phyloP scores from a whole-genome alignment of 2,888 invertebrate genomes.

The Ormyrus pomaceus region DNA sequence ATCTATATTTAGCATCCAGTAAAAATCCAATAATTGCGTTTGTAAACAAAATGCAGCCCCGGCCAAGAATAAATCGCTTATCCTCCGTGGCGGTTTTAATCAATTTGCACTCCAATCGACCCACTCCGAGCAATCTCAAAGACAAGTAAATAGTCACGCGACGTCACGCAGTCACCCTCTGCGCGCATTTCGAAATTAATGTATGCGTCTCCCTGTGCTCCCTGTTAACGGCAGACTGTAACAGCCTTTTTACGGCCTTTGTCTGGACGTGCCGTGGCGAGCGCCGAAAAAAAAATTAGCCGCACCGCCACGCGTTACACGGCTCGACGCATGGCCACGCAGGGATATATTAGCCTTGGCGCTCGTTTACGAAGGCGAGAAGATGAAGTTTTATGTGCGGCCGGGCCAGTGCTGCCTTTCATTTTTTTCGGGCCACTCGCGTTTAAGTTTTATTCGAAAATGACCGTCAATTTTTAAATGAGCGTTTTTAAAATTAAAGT shows the following conservation, averaged over 20 bases:
- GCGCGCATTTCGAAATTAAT: slow-evolving; percentile 1
- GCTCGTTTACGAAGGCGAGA: not conserved
- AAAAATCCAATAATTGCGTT: too few relatives aligned
- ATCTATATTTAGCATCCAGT: too few relatives aligned
- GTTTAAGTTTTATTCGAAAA: too few relatives aligned
- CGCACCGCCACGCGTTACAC: not conserved
- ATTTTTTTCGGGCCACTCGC: too few relatives aligned
- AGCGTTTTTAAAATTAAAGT: too few relatives aligned
- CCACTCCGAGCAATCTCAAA: slow-evolving; percentile 15
- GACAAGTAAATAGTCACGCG: slow-evolving; percentile 39
- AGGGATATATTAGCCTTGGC: not conserved
- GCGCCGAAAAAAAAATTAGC: slow-evolving; percentile 2
- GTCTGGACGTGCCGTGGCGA: not conserved
- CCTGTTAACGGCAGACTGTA: not conserved
- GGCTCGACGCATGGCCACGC: too few relatives aligned
- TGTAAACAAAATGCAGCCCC: too few relatives aligned
- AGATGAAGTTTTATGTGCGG: too few relatives aligned
- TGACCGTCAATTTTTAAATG: too few relatives aligned
- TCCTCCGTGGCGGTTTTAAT: slow-evolving; percentile 20
- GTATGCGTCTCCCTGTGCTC: not conserved
- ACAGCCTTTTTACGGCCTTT: not conserved
- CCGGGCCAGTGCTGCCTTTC: too few relatives aligned
- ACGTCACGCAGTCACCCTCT: slow-evolving; percentile 8
- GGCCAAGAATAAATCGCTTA: too few relatives aligned
- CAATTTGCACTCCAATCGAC: not conserved